Base-by-base conservation (phyloP, 2,888 invertebrate species). In the Nomada fucata region DNA sequence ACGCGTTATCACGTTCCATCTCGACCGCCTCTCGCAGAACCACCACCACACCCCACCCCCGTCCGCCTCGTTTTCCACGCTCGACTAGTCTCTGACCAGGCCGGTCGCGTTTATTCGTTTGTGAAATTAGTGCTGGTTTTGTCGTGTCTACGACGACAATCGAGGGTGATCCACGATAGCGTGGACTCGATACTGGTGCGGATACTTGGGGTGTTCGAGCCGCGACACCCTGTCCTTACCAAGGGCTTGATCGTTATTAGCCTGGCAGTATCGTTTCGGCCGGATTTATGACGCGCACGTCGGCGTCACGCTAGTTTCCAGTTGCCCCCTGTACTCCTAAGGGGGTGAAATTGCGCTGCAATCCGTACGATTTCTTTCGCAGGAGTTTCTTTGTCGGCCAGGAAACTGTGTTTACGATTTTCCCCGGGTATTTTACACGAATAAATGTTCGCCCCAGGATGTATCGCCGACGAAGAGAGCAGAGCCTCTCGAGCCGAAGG, bases 41-140 rank as follows among this genome's bases (percentile, higher is more conserved):
- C 59, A 76, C 69, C 64, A 29, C 55, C 44, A 44, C 11, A 23
- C 23, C 0, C 23, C 23, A 23, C 74, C 57, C 20, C 15, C 61
- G 55, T 1, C 4, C 7, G 20, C 11, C 71, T 63, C 76, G 76
- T 69, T 67, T 76, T 83, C 84, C 76, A 71, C 86, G 83, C 85
- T 79, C 72, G 67, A 69, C 57, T 73, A 76, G 74, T 68, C 65
- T 82, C 81, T 88, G 85, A 85, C 87, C 90, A 88, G 85, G 85
- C 86, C 76, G 73, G 86, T 83, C 86, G 90, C 91, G 92, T 92
- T 92, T 92, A 93, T 93, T 93, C 93, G 93, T 92, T 93, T 93
- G 93, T 93, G 92, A 93, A 93, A 93, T 93, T 93, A 93, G 93
- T 93, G 88, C 93, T 93, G 93, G 92, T 93, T 88, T 87, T 84